A percentile compares a stretch with the other conserved stretches of the same genome.
These are phyloP conservation scores for Harpagus bidentatus DNA, from an alignment of 2,113 vertebrate genomes.

Conservation along the genomic window DNA sequence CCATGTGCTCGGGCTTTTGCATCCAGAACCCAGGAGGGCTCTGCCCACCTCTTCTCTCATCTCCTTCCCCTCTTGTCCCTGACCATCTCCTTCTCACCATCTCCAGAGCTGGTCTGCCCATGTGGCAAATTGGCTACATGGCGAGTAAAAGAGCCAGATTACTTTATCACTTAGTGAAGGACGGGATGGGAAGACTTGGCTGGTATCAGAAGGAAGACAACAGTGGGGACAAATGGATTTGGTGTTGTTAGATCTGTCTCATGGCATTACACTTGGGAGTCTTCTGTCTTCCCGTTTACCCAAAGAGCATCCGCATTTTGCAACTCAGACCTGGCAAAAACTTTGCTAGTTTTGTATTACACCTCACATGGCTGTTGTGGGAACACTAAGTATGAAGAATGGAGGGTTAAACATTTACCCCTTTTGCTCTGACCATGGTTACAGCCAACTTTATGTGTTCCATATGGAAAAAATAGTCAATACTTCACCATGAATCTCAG, in stretches of 20 bases:
- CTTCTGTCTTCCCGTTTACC: not conserved
- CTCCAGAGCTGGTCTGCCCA: not conserved
- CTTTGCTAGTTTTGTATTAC: not conserved
- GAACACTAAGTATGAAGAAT: not conserved
- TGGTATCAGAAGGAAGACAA: not conserved
- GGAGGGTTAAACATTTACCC: not conserved
- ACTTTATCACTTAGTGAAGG: not conserved
- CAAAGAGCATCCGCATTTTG: not conserved
- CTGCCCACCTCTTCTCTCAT: not conserved
- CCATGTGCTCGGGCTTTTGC: not conserved
- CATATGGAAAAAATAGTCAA: not conserved
- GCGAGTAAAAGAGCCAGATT: not conserved
- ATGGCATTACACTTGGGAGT: not conserved
- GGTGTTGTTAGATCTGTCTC: not conserved
- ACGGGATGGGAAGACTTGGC: not conserved
- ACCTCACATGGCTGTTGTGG: not conserved
- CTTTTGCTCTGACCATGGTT: not conserved
- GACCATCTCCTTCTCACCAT: not conserved
- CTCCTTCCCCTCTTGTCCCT: not conserved
- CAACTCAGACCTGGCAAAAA: not conserved
- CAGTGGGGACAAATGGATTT: not conserved
- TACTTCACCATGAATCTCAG: not conserved
- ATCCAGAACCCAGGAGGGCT: not conserved
- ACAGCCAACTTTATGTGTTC: not conserved
- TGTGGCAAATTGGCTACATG: accelerated